Conservation (phyloP, 2,888 invertebrate species). For the Pristionchus exspectatus region DNA sequence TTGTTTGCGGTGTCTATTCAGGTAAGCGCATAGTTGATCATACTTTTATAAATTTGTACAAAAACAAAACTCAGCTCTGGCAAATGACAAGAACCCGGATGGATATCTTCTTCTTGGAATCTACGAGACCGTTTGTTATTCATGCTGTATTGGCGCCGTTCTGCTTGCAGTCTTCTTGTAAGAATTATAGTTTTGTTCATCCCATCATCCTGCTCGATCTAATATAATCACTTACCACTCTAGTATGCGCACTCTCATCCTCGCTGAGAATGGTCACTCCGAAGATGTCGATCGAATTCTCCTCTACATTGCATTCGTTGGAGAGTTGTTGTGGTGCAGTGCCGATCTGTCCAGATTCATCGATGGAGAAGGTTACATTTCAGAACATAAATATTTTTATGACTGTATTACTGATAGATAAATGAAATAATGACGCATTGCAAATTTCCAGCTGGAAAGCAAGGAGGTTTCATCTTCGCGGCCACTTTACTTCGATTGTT, state of each 20-base stretch:
- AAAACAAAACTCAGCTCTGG: not conserved
- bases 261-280: not conserved
- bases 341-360: conserved; percentile 30
- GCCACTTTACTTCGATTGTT: conserved; percentile 1
- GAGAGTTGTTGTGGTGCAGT: conserved; percentile 33
- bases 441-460: not conserved
- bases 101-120: not conserved
- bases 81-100: conserved; percentile 12
- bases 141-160: not conserved
- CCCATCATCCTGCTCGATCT: not conserved
- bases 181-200: not conserved
- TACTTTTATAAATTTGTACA: no score
- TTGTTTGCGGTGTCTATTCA: not conserved
- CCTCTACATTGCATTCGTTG: conserved; percentile 42
- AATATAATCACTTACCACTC: not conserved
- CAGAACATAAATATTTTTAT: not conserved
- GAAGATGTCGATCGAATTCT: conserved; percentile 40
- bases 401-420: not conserved
- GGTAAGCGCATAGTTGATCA: not conserved
- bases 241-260: conserved; percentile 43
- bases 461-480: not conserved
- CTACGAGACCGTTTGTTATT: not conserved
- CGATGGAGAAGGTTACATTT: not conserved
- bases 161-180: not conserved
- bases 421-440: not conserved